A percentile compares a stretch with the other conserved stretches of the same genome.
These are phyloP conservation scores for Diachasmimorpha longicaudata DNA, from an alignment of 1,140 invertebrate species.

Conservation along the genomic window DNA sequence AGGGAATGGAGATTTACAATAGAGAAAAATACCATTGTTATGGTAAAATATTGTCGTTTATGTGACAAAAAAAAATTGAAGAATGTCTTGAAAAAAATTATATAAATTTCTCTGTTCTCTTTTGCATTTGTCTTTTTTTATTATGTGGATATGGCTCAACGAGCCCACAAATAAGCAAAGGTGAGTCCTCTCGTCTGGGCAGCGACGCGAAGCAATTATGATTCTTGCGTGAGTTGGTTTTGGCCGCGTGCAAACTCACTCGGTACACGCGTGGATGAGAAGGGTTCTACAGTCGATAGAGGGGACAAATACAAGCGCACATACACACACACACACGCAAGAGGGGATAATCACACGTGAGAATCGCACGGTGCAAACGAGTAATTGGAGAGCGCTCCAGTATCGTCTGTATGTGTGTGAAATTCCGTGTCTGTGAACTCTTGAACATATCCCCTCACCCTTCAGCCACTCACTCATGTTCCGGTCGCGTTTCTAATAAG, in stretches of 20 bases:
- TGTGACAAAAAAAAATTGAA: no score
- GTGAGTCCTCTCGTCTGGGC: slow-evolving; percentile 36
- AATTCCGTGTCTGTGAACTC: slow-evolving; percentile 15
- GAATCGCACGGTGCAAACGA: slow-evolving; percentile 30
- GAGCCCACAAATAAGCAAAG: slow-evolving; percentile 48
- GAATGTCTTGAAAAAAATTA: no score
- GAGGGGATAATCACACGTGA: slow-evolving; percentile 33
- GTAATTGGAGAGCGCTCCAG: slow-evolving; percentile 35
- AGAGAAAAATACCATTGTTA: no score
- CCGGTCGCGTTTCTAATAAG: slow-evolving; percentile 50
- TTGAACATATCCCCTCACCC: background rate
- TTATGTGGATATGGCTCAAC: background rate
- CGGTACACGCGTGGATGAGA: slow-evolving; percentile 27
- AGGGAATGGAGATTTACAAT: no score
- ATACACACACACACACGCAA: background rate
- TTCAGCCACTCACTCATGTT: slow-evolving; percentile 13
- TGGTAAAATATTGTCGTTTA: no score
- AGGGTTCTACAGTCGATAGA: background rate
- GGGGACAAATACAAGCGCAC: background rate
- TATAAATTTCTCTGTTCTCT: no score
- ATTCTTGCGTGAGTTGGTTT: slow-evolving; percentile 38
- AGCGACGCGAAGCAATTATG: slow-evolving; percentile 53
- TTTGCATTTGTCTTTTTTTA: no score
- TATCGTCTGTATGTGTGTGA: background rate
- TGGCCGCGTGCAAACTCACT: slow-evolving; percentile 40